A percentile compares a stretch with the other conserved stretches of the same genome.
Evolutionary conservation across 92 coral and sea anemone genomes (phyloP).

Genomic region (Actinernus sp.): DNA sequence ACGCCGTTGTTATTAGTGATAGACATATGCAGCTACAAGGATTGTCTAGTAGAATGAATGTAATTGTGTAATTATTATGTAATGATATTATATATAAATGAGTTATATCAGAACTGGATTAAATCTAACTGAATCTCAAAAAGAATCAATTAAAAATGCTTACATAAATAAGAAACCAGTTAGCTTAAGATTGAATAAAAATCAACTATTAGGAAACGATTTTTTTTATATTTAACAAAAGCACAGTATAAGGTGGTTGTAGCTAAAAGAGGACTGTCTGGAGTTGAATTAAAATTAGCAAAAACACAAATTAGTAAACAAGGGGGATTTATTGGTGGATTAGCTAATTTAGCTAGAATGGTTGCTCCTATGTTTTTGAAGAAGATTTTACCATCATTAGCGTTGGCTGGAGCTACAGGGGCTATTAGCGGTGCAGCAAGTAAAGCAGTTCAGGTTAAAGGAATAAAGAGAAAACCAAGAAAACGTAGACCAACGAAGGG

Average conservation of each 20-base stretch:
- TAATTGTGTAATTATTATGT: neutral
- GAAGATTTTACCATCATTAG: too few species aligned
- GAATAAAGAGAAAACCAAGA: too few species aligned
- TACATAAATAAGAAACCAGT: neutral
- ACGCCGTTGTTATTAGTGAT: neutral
- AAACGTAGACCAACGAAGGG: neutral
- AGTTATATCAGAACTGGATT: neutral
- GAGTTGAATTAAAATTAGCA: too few species aligned
- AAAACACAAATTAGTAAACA: too few species aligned
- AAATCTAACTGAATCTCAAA: neutral
- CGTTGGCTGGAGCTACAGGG: too few species aligned
- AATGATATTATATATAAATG: neutral
- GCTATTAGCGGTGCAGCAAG: too few species aligned
- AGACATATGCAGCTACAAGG: neutral
- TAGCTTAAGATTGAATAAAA: neutral
- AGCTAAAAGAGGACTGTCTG: neutral
- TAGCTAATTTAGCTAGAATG: too few species aligned
- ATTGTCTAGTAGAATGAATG: neutral
- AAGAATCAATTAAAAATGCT: neutral
- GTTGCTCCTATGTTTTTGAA: too few species aligned
- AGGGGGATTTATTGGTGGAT: too few species aligned
- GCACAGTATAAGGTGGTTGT: neutral
- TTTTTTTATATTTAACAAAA: neutral
- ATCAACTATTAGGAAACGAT: neutral
- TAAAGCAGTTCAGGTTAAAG: too few species aligned